phyloP scores from a whole-genome alignment of 2,113 vertebrate species.

The Microcebus tavaratra region DNA sequence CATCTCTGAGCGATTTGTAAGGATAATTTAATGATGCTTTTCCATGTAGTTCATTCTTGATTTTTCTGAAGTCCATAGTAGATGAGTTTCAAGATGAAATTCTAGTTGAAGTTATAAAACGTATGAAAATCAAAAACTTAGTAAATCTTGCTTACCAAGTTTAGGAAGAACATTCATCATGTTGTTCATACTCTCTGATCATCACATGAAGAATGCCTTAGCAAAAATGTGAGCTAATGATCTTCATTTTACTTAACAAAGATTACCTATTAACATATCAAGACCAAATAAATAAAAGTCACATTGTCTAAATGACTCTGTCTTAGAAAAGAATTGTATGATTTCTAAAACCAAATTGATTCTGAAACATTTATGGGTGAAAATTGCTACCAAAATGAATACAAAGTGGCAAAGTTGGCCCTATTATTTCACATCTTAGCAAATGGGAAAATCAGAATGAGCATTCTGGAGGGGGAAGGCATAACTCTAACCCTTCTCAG shows the following conservation, averaged over 20 bases:
- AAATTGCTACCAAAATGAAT: neutral
- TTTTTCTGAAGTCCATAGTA: neutral
- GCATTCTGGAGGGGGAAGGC: too few species aligned
- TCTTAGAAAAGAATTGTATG: neutral
- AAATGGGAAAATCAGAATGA: neutral
- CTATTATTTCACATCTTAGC: neutral
- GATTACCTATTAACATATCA: conserved; percentile 17
- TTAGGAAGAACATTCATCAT: conserved; percentile 27
- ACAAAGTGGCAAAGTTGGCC: neutral
- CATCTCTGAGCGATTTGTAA: neutral
- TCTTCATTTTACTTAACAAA: conserved; percentile 42
- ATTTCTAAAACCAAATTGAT: conserved; percentile 13
- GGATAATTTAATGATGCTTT: neutral
- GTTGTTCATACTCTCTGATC: neutral
- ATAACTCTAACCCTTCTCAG: too few species aligned
- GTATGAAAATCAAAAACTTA: conserved; percentile 50
- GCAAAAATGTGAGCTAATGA: neutral
- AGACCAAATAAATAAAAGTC: neutral
- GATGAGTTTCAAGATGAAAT: conserved; percentile 53
- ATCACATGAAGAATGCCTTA: neutral
- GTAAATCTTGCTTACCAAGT: conserved; percentile 23
- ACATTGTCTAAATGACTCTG: neutral
- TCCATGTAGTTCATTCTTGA: neutral
- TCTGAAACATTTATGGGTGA: neutral
- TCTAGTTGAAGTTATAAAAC: conserved; percentile 45